Conservation (phyloP, 2,888 invertebrate species). For the Neocrepidodera transversa region DNA sequence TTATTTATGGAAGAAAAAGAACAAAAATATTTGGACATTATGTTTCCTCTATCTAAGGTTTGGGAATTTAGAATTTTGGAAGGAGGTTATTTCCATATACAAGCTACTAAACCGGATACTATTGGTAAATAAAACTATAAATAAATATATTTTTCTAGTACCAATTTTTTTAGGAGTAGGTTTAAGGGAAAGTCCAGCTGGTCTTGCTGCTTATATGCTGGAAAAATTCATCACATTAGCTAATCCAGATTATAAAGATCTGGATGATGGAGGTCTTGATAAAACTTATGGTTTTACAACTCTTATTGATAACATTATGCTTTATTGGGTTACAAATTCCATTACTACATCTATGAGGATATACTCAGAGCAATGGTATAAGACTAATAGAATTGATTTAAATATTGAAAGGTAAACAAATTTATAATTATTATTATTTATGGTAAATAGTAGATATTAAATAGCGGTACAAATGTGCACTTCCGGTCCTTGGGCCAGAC, state of each 20-base stretch:
- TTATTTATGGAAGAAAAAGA: slow-evolving; percentile 61
- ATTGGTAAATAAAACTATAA: slow-evolving; percentile 65
- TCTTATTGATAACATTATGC: slow-evolving; percentile 78
- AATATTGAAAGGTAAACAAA: background rate
- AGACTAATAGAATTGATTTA: background rate
- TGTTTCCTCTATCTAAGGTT: slow-evolving; percentile 63
- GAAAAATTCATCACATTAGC: slow-evolving; percentile 88
- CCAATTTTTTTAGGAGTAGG: slow-evolving; percentile 32
- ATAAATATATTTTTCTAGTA: background rate
- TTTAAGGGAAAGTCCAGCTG: slow-evolving; percentile 76
- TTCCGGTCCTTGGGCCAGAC: too few species aligned
- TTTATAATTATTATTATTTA: too few species aligned
- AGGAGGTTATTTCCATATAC: slow-evolving; percentile 75
- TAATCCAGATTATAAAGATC: slow-evolving; percentile 60
- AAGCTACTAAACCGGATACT: slow-evolving; percentile 89
- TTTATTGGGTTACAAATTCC: slow-evolving; percentile 78
- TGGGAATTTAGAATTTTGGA: slow-evolving; percentile 62
- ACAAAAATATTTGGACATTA: slow-evolving; percentile 56
- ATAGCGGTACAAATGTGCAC: too few species aligned
- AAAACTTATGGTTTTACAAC: slow-evolving; percentile 73
- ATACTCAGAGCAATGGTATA: slow-evolving; percentile 67
- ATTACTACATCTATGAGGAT: slow-evolving; percentile 77
- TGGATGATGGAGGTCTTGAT: slow-evolving; percentile 71
- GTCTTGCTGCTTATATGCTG: slow-evolving; percentile 86
- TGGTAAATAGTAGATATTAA: too few species aligned